Percentiles rank a stretch among this genome's conserved stretches.
Conservation (phyloP, 1,140 invertebrate species). For the Pemphigus obesinymphae region DNA sequence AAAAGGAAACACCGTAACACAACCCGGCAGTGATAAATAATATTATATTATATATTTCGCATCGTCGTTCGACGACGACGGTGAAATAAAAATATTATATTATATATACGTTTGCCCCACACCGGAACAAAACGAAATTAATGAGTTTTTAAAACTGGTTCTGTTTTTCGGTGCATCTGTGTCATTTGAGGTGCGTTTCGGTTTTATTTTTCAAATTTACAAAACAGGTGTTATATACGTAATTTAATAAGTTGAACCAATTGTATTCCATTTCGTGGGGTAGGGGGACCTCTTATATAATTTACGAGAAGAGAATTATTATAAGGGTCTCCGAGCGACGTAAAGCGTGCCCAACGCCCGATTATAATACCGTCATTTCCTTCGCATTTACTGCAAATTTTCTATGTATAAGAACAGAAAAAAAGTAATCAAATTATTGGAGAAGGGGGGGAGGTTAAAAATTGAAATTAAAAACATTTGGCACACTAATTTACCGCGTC, state of each 20-base stretch:
- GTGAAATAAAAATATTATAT: background rate
- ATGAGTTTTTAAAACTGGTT: constrained; percentile 42
- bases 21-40: constrained; percentile 15
- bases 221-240: constrained; percentile 39
- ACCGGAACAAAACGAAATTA: constrained; percentile 41
- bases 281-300: background rate
- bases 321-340: background rate
- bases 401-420: background rate
- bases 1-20: background rate
- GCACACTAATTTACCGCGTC: background rate
- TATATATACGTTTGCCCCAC: background rate
- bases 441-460: too few species aligned
- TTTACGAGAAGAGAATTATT: background rate
- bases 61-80: background rate
- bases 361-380: background rate
- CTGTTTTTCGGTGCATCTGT: constrained; percentile 26
- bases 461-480: too few species aligned
- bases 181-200: constrained; percentile 22
- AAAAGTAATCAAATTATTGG: background rate
- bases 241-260: constrained; percentile 41
- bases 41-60: constrained; percentile 21
- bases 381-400: background rate
- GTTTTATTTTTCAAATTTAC: background rate
- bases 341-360: constrained; percentile 13
- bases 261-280: constrained; percentile 33